Evolutionary conservation across 2,888 invertebrate species (phyloP).

Genomic region (Nebria salina): DNA sequence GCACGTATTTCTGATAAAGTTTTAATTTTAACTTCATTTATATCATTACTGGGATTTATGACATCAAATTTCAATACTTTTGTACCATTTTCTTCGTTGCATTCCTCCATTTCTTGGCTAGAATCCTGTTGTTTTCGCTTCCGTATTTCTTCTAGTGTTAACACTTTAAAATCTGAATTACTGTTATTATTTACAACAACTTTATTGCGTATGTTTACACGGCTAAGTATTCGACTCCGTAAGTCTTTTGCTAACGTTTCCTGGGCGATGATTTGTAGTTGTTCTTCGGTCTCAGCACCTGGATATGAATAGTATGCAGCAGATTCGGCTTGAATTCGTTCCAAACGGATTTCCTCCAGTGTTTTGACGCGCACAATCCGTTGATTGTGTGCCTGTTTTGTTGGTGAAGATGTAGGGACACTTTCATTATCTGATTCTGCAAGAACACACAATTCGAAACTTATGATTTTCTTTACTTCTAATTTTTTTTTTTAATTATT

Average conservation of each 20-base stretch:
- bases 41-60: constrained; percentile 41
- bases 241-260: constrained; percentile 52
- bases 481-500: constrained; percentile 4
- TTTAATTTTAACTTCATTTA: constrained; percentile 59
- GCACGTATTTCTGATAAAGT: constrained; percentile 62
- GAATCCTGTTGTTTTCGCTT: constrained; percentile 46
- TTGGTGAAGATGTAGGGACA: constrained; percentile 71
- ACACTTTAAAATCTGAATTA: constrained; percentile 63
- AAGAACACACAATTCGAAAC: constrained; percentile 69
- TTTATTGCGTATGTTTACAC: constrained; percentile 51
- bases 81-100: constrained; percentile 40
- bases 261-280: constrained; percentile 29
- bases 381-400: constrained; percentile 63
- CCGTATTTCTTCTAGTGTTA: constrained; percentile 67
- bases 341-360: constrained; percentile 74
- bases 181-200: constrained; percentile 31
- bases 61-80: constrained; percentile 40
- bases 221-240: constrained; percentile 55
- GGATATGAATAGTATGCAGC: constrained; percentile 78
- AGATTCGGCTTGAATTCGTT: constrained; percentile 76
- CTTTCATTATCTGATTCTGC: constrained; percentile 84
- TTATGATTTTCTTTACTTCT: background rate
- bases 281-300: constrained; percentile 21
- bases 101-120: constrained; percentile 4
- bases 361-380: constrained; percentile 67